A percentile compares a stretch with the other conserved stretches of the same genome.
Evolutionary conservation across 2,888 invertebrate genomes (phyloP).

Genomic region (Dynastes maya): DNA sequence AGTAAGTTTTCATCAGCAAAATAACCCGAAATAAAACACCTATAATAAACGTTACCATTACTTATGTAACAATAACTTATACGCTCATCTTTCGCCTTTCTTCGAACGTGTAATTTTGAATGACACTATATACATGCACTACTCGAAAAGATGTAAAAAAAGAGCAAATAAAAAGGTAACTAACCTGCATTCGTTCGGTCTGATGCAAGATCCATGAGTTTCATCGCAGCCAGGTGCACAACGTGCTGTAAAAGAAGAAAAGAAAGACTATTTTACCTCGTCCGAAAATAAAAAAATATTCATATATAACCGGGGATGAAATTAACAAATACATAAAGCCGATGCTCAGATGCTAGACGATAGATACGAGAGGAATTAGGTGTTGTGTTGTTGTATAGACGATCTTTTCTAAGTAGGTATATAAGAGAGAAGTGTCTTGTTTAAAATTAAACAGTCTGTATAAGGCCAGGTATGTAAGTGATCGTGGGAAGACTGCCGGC

Average conservation of each 20-base stretch:
- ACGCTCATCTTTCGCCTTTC: neutral
- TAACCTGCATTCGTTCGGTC: conserved; percentile 97
- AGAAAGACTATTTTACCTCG: conserved; percentile 13
- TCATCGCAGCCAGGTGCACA: conserved; percentile 95
- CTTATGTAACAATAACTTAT: conserved; percentile 11
- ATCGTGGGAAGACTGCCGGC: conserved; percentile 70
- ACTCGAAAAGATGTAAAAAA: conserved; percentile 1
- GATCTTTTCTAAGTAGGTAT: conserved; percentile 8
- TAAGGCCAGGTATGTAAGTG: conserved; percentile 68
- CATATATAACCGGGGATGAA: conserved; percentile 6
- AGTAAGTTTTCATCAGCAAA: conserved; percentile 10
- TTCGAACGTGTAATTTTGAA: conserved; percentile 20
- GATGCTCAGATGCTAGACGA: neutral
- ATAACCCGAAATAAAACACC: conserved; percentile 18
- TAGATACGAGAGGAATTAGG: too few species aligned
- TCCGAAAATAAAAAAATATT: conserved; percentile 65
- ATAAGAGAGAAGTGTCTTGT: conserved; percentile 18
- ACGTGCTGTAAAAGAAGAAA: conserved; percentile 81
- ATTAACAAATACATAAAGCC: neutral
- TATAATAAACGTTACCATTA: conserved; percentile 13
- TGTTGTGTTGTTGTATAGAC: neutral
- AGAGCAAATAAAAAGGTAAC: conserved; percentile 69
- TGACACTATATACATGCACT: neutral
- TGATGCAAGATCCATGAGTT: conserved; percentile 91
- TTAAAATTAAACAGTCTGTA: conserved; percentile 64